phyloP scores from a whole-genome alignment of 2,888 invertebrate species.

The Argyra leucocephala region DNA sequence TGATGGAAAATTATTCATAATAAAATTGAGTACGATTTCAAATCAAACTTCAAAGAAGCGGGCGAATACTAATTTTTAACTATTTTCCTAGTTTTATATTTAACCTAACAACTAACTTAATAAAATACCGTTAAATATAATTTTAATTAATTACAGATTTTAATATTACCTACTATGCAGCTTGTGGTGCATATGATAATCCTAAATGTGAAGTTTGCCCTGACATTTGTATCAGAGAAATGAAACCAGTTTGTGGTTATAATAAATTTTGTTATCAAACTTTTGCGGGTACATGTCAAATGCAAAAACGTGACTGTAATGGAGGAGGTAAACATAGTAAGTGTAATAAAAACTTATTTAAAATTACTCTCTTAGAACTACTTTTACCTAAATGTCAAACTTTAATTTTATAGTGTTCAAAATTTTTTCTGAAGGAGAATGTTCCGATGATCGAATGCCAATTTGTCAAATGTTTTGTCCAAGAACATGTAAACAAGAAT shows the following conservation, averaged over 20 bases:
- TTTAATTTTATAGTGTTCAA: background rate
- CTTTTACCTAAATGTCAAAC: background rate
- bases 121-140: too few relatives aligned
- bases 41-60: too few relatives aligned
- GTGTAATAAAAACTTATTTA: background rate
- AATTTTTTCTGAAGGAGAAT: background rate
- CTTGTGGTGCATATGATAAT: background rate
- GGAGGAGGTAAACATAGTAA: background rate
- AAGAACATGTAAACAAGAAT: background rate
- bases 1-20: too few relatives aligned
- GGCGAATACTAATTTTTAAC: too few relatives aligned
- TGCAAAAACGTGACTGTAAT: background rate
- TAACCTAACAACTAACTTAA: too few relatives aligned
- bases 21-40: too few relatives aligned
- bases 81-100: too few relatives aligned
- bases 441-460: background rate
- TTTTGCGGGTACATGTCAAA: background rate
- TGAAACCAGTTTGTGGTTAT: background rate
- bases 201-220: background rate
- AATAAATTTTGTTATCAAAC: conserved; percentile 6
- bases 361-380: background rate
- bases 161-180: background rate
- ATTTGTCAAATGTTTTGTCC: background rate
- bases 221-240: background rate
- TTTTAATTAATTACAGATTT: background rate